Percentiles rank a stretch among this genome's conserved stretches.
Evolutionary conservation across 2,888 invertebrate genomes (phyloP).

Genomic region (Cylloceria caligata): DNA sequence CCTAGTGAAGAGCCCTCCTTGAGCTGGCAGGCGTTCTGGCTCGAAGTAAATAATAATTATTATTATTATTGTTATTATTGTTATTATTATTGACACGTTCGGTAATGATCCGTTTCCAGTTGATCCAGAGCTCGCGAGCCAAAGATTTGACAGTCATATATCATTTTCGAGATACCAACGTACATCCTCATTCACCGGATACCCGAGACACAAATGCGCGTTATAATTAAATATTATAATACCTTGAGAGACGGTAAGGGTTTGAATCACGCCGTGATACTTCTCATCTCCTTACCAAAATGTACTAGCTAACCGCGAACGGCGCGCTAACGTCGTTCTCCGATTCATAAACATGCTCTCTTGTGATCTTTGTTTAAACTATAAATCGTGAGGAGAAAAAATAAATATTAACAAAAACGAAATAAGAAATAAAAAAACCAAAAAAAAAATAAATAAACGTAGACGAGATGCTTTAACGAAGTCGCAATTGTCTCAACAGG

Average conservation of each 20-base stretch:
- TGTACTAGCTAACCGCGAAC: constrained; percentile 46
- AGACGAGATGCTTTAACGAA: constrained; percentile 60
- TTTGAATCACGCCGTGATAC: too few species aligned
- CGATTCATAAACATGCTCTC: constrained; percentile 47
- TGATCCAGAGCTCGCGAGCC: constrained; percentile 12
- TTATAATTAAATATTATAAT: constrained; percentile 12
- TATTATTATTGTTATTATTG: too few species aligned
- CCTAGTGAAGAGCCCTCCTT: constrained; percentile 19
- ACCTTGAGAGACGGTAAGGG: too few species aligned
- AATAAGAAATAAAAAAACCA: constrained; percentile 35
- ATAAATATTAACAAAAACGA: constrained; percentile 22
- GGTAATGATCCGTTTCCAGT: constrained; percentile 19
- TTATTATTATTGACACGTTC: background rate
- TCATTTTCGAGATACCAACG: constrained; percentile 11
- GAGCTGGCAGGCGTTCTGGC: background rate
- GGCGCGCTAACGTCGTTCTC: constrained; percentile 19
- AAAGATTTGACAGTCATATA: constrained; percentile 8
- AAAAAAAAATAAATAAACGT: constrained; percentile 62
- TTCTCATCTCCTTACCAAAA: background rate
- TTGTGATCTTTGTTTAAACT: constrained; percentile 49
- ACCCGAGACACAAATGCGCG: constrained; percentile 1
- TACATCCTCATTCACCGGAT: background rate
- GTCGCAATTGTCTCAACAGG: constrained; percentile 62
- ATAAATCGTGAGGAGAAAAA: constrained; percentile 38
- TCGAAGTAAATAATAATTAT: too few species aligned